These are phyloP conservation scores for Melospiza georgiana DNA, from an alignment of 2,113 vertebrate genomes.

Conservation along the genomic window DNA sequence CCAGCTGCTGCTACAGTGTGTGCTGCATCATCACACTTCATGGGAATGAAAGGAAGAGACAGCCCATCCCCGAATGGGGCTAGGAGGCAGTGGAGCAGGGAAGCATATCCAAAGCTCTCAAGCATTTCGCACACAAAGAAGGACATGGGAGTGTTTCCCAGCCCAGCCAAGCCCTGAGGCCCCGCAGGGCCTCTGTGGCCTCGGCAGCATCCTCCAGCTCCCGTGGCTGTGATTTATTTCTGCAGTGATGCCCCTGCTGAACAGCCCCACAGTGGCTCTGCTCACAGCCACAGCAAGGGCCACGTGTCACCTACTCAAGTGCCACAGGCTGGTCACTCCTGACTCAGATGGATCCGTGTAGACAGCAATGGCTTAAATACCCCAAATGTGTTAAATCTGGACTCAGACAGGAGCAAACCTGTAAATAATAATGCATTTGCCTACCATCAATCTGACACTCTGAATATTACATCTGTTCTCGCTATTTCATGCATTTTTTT, in stretches of 20 bases:
- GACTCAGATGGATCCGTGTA: neutral
- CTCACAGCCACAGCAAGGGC: neutral
- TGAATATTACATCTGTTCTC: neutral
- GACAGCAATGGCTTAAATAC: neutral
- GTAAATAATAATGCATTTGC: slow-evolving; percentile 20
- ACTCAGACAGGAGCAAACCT: neutral
- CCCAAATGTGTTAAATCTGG: neutral
- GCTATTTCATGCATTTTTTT: neutral
- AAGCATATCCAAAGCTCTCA: neutral
- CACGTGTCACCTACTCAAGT: rapidly evolving
- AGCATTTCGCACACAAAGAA: neutral
- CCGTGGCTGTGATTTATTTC: neutral
- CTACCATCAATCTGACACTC: neutral
- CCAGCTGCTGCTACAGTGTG: neutral
- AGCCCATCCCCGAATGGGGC: rapidly evolving
- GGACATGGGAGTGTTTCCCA: rapidly evolving
- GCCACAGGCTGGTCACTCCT: neutral
- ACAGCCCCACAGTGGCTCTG: neutral
- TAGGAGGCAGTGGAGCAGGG: neutral
- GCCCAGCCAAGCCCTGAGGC: neutral
- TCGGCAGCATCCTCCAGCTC: neutral
- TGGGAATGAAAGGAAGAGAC: neutral
- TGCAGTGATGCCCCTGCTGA: neutral
- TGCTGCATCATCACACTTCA: neutral
- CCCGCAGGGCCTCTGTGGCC: neutral